phyloP scores from a whole-genome alignment of 1,140 invertebrate species.

The Diachasma alloeum region DNA sequence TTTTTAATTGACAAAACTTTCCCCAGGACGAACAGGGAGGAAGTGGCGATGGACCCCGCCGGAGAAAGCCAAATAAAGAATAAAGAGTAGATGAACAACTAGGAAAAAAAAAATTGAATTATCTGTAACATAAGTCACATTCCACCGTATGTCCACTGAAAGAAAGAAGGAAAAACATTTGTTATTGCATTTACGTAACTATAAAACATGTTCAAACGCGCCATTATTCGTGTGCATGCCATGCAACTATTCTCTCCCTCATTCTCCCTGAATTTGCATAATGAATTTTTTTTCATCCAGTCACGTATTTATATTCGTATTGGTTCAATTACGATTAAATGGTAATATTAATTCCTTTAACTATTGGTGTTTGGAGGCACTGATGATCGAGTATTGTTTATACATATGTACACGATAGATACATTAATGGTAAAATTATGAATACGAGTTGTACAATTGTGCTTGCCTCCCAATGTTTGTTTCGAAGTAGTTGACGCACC shows the following conservation, averaged over 20 bases:
- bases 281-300: not conserved
- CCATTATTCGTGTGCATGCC: not conserved
- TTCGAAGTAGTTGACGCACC: not conserved
- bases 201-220: not conserved
- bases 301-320: not conserved
- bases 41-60: conserved; percentile 55
- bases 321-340: not conserved
- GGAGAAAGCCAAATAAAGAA: conserved; percentile 63
- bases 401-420: not conserved
- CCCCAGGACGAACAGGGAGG: conserved; percentile 29
- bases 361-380: not conserved
- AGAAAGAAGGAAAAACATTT: not conserved
- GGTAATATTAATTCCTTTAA: not conserved
- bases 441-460: not conserved
- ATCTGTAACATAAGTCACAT: not conserved
- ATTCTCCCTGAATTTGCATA: not conserved
- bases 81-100: conserved; percentile 27
- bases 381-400: not conserved
- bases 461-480: not conserved
- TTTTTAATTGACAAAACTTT: not conserved
- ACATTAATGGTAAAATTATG: not conserved
- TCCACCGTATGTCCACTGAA: not conserved
- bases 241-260: not conserved
- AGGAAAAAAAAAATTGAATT: not conserved
- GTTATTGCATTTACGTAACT: conserved; percentile 5